These are phyloP conservation scores for Scatophagus argus DNA, from an alignment of 2,113 vertebrate species.

Conservation along the genomic window DNA sequence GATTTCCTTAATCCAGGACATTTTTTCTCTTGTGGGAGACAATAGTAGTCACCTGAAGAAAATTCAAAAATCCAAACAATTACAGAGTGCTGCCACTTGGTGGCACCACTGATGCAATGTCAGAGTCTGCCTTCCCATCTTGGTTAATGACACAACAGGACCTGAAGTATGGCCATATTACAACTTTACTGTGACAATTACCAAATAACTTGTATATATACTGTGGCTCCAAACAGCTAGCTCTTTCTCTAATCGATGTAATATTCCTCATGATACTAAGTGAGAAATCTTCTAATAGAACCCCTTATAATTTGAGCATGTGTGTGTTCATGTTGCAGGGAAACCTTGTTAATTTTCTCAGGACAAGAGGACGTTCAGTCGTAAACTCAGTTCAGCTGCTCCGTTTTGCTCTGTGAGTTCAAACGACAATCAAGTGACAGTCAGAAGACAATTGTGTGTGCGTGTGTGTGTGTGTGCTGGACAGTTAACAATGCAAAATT, in stretches of 20 bases:
- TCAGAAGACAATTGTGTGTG: no score
- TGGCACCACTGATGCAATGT: background rate
- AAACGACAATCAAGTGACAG: background rate
- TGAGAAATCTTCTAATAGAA: background rate
- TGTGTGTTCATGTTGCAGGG: conserved; percentile 81
- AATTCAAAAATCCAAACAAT: background rate
- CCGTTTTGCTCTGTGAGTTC: conserved; percentile 89
- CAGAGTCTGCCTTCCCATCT: background rate
- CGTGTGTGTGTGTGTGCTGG: background rate
- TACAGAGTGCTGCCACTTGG: background rate
- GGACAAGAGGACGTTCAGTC: conserved; percentile 87
- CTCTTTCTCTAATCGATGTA: background rate
- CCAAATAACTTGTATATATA: background rate
- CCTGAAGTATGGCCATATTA: background rate
- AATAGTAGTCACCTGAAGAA: background rate
- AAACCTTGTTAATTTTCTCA: conserved; percentile 92
- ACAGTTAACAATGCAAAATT: background rate
- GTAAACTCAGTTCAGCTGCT: conserved; percentile 85
- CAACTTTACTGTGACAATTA: background rate
- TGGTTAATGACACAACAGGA: background rate
- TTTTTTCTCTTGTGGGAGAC: background rate
- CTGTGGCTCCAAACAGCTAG: background rate
- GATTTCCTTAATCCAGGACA: background rate
- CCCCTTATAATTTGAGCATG: background rate
- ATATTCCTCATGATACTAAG: background rate